Evolutionary conservation across 2,797 vertebrate species (phyloP), one percentile per base, ranked within the genome.

Genomic region (Spondyliosoma cantharus): DNA sequence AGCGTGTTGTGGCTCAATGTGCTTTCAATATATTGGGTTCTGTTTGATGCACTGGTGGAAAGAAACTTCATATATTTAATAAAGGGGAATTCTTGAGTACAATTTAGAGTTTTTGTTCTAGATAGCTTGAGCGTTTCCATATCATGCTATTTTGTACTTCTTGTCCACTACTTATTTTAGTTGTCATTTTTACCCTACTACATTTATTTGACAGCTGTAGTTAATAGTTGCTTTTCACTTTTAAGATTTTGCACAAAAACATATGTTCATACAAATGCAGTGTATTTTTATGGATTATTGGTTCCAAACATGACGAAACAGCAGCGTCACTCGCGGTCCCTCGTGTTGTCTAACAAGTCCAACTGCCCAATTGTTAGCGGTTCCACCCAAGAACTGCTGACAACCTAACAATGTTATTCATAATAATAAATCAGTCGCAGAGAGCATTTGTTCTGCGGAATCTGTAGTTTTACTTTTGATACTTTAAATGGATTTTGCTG

Each of bases 1-100:
- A 63, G 9, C 54, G 58, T 67, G 27, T 59, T 76, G 67, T 72
- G 6, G 45, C 78, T 15, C n/a, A 58, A 17, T 13, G 6, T 59
- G 56, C 27, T 72, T 71, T 54, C 7, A 25, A 12, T 61, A 4
- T 66, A 20, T 49, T 50, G 4, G 58, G 19, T 32, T 52, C 19
- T 53, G 3, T 71, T 79, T 37, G 49, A 25, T 13, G 5, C 19
- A 29, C 14, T 32, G 8, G 1, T 63, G 42, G 24, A 45, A 73
- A 71, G 57, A 67, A 54, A 50, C 29, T 49, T 62, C 19, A 5
- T 24, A 42, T 15, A 32, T 64, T 59, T 53, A 24, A 24, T 45
- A 3, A 48, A 11, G 22, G 11, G 20, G 4, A 25, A 2, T 75
- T 15, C 20, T 48, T 42, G 3, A 32, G 19, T 14, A 27, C 42